phyloP scores from a whole-genome alignment of 2,113 vertebrate genomes.

The Protomyctophum bolini region DNA sequence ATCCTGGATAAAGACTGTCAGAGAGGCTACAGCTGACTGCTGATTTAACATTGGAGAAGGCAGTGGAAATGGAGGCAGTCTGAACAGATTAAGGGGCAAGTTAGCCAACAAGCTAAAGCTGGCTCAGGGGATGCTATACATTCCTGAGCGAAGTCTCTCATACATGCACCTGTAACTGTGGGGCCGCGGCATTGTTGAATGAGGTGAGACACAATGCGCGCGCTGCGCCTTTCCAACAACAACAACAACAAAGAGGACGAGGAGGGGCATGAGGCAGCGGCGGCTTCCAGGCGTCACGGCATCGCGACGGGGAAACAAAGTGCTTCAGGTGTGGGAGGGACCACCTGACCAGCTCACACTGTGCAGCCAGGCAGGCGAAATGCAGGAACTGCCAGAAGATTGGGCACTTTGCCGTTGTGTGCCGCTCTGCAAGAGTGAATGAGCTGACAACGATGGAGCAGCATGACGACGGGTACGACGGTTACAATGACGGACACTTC shows the following conservation, averaged over 20 bases:
- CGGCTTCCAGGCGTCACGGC: neutral
- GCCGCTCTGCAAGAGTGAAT: constrained; percentile 1
- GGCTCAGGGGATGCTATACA: neutral
- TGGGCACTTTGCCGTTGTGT: constrained; percentile 2
- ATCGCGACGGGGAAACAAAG: neutral
- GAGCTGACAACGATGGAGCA: neutral
- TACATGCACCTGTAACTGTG: too few relatives aligned
- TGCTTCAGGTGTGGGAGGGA: neutral
- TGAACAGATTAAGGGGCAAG: neutral
- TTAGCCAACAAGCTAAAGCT: constrained; percentile 7
- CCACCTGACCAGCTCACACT: neutral
- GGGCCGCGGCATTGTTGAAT: too few relatives aligned
- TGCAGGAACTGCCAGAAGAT: neutral
- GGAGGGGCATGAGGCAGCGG: neutral
- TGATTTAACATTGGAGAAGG: neutral
- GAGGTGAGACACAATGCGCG: neutral
- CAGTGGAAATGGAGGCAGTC: neutral
- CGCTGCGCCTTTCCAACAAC: neutral
- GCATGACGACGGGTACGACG: neutral
- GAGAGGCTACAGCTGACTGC: constrained; percentile 20
- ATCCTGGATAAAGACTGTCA: constrained; percentile 18
- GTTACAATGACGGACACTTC: too few relatives aligned
- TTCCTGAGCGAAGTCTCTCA: neutral
- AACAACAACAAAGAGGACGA: neutral
- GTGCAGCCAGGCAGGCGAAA: constrained; percentile 3